A percentile compares a stretch with the other conserved stretches of the same genome.
Evolutionary conservation across 2,113 vertebrate genomes (phyloP).

Genomic region (Tragelaphus strepsiceros): DNA sequence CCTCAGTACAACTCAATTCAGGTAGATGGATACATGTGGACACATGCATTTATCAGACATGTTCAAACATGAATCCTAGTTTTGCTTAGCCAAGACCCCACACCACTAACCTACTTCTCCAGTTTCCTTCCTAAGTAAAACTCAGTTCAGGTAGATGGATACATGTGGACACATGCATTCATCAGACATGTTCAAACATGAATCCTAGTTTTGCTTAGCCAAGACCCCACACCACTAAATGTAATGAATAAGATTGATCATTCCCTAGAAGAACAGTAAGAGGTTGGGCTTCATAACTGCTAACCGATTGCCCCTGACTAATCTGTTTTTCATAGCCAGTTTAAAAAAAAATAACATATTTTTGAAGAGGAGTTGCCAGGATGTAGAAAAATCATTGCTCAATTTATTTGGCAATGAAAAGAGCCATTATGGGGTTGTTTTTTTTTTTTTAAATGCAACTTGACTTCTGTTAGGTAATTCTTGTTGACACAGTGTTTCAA

Average conservation of each 20-base stretch:
- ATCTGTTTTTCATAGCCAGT: not conserved
- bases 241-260: not conserved
- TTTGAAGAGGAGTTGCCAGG: constrained; percentile 12
- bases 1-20: not conserved
- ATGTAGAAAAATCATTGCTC: constrained; percentile 50
- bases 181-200: not conserved
- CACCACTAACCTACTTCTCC: not conserved
- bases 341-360: not conserved
- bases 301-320: not conserved
- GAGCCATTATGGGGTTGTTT: not conserved
- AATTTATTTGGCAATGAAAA: constrained; percentile 50
- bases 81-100: not conserved
- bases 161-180: not conserved
- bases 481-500: not conserved
- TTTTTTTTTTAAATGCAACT: not conserved
- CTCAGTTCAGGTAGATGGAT: not conserved
- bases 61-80: not conserved
- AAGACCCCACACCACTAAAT: not conserved
- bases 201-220: not conserved
- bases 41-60: not conserved
- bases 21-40: not conserved
- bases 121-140: not conserved
- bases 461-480: constrained; percentile 27
- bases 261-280: not conserved
- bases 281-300: not conserved